Evolutionary conservation across 2,888 invertebrate genomes (phyloP).

Genomic region (Cloeon dipterum): DNA sequence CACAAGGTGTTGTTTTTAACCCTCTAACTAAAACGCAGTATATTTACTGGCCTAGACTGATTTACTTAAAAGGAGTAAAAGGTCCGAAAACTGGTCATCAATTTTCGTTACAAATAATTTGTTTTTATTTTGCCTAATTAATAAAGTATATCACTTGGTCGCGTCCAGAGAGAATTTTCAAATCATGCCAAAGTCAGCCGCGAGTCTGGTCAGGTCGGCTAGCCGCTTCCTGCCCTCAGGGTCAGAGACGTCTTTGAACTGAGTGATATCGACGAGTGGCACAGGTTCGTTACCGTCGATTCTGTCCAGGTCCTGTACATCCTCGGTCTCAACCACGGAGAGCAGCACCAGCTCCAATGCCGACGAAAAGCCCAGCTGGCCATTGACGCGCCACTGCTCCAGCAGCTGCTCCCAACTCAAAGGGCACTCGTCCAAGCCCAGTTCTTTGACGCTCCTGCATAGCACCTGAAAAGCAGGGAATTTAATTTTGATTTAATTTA

Average conservation of each 20-base stretch:
- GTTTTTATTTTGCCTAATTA: too few relatives aligned
- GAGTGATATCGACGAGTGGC: not conserved
- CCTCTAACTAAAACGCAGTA: too few relatives aligned
- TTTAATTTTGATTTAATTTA: too few relatives aligned
- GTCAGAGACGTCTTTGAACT: not conserved
- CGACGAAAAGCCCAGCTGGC: not conserved
- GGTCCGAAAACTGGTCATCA: too few relatives aligned
- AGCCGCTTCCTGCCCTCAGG: not conserved
- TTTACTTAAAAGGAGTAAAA: too few relatives aligned
- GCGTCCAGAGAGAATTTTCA: too few relatives aligned
- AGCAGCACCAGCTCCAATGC: not conserved
- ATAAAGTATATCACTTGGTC: too few relatives aligned
- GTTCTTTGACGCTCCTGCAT: not conserved
- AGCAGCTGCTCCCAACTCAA: not conserved
- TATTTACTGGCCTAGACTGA: too few relatives aligned
- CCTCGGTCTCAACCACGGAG: not conserved
- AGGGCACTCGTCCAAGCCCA: not conserved
- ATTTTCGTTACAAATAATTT: too few relatives aligned
- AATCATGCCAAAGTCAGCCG: not conserved
- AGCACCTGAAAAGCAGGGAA: too few relatives aligned
- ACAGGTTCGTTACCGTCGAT: not conserved
- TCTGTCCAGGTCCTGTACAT: not conserved
- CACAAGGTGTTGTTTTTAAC: too few relatives aligned
- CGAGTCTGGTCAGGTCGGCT: not conserved
- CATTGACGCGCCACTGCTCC: not conserved